These are phyloP conservation scores for Pterois miles DNA, from an alignment of 2,797 vertebrate genomes.

Conservation along the genomic window DNA sequence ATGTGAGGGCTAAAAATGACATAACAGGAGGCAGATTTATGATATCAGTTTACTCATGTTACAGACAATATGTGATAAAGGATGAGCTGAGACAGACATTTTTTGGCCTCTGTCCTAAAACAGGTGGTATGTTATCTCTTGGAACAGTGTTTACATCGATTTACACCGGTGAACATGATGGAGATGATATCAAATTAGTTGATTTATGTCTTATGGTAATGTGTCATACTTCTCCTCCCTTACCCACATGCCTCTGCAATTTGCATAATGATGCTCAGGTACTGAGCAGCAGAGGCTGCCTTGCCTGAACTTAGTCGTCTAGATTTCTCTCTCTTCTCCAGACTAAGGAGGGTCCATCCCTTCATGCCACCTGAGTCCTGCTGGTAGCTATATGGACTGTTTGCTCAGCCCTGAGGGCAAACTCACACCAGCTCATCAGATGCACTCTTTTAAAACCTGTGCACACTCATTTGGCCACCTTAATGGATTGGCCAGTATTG, in stretches of 20 bases:
- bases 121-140: slow-evolving; percentile 19
- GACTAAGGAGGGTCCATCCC: slow-evolving; percentile 1
- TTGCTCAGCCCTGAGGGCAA: slow-evolving; percentile 65
- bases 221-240: slow-evolving; percentile 18
- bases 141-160: slow-evolving; percentile 25
- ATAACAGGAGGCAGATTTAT: neutral
- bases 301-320: neutral
- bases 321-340: neutral
- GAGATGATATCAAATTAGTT: slow-evolving; percentile 30
- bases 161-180: slow-evolving; percentile 43
- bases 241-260: neutral
- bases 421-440: slow-evolving; percentile 75
- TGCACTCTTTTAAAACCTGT: slow-evolving; percentile 67
- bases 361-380: slow-evolving; percentile 24
- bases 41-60: neutral
- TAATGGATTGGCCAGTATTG: slow-evolving; percentile 71
- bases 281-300: slow-evolving; percentile 8
- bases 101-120: slow-evolving; percentile 35
- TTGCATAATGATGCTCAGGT: slow-evolving; percentile 29
- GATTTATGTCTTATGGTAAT: slow-evolving; percentile 29
- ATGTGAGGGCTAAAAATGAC: slow-evolving; percentile 22
- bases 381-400: slow-evolving; percentile 54
- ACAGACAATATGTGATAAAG: neutral
- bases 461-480: slow-evolving; percentile 72
- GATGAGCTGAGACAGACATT: slow-evolving; percentile 2